Percentiles rank a stretch among this genome's conserved stretches.
Evolutionary conservation across 37 sponge, comb jelly and placozoan species (phyloP).

Genomic region (Ephydatia muelleri): DNA sequence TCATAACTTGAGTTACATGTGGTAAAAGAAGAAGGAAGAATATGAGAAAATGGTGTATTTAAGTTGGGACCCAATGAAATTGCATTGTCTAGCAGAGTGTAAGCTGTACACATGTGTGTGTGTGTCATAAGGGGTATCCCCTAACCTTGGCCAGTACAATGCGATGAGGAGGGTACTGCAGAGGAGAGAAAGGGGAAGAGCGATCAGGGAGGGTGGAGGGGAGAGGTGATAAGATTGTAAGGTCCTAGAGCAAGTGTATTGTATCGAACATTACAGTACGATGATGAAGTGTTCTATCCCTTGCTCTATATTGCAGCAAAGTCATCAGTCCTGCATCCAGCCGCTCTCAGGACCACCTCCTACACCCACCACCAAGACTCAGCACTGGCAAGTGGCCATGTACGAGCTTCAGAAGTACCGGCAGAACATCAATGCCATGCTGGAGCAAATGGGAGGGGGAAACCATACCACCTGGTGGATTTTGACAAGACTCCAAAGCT

Average conservation of each 20-base stretch:
- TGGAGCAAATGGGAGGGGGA: constrained; percentile 17
- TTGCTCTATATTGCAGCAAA: no score
- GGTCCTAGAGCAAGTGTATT: no score
- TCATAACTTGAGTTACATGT: no score
- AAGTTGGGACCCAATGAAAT: no score
- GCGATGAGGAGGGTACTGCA: constrained; percentile 74
- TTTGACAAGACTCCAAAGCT: constrained; percentile 1
- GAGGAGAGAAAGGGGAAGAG: no score
- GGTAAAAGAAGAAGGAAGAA: no score
- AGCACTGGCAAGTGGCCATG: constrained; percentile 76
- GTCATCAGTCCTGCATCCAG: constrained; percentile 24
- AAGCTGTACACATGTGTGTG: no score
- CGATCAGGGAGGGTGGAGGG: no score
- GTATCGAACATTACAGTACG: no score
- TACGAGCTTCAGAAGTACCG: constrained; percentile 72
- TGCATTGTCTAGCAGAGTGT: constrained; percentile 46
- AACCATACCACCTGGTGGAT: not conserved
- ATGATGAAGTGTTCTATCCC: no score
- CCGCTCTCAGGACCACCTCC: constrained; percentile 61
- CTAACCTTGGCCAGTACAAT: constrained; percentile 84
- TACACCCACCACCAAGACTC: constrained; percentile 71
- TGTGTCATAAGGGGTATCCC: constrained; percentile 49
- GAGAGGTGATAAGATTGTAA: no score
- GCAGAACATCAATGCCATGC: constrained; percentile 66
- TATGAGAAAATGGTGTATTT: no score